These are phyloP conservation scores for Laupala kohalensis DNA, from an alignment of 1,140 invertebrate genomes.

Conservation along the genomic window DNA sequence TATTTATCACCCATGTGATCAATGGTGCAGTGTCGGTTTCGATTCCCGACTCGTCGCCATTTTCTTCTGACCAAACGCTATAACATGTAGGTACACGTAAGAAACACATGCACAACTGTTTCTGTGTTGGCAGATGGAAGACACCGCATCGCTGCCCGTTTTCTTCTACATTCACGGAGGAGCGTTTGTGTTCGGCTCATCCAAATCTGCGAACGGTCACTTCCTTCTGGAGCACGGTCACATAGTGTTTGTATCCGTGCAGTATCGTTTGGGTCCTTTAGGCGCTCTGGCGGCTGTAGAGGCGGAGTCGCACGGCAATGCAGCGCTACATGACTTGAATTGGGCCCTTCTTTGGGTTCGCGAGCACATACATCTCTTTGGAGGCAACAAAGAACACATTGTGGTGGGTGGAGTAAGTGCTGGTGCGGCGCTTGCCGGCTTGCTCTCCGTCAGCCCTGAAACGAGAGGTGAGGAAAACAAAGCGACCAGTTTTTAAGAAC, in stretches of 20 bases:
- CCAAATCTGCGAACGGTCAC: not conserved
- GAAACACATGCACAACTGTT: too few relatives aligned
- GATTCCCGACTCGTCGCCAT: too few relatives aligned
- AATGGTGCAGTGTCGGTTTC: too few relatives aligned
- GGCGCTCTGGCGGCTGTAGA: not conserved
- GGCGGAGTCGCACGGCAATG: not conserved
- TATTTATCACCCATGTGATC: too few relatives aligned
- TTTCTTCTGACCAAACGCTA: too few relatives aligned
- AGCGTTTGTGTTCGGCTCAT: not conserved
- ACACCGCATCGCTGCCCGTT: not conserved
- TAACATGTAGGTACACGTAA: too few relatives aligned
- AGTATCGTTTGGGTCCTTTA: not conserved
- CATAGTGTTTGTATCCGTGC: not conserved
- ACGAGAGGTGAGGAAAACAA: not conserved
- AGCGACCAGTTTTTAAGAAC: too few relatives aligned
- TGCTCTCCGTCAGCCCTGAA: not conserved
- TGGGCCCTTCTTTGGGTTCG: not conserved
- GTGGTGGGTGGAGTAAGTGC: not conserved
- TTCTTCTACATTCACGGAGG: not conserved
- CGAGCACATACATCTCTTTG: not conserved
- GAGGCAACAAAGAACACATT: not conserved
- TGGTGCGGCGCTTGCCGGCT: not conserved
- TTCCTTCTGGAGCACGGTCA: not conserved
- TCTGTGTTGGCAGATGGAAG: too few relatives aligned
- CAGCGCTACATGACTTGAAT: not conserved